phyloP scores from a whole-genome alignment of 1,140 invertebrate genomes.

The Marisa cornuarietis region DNA sequence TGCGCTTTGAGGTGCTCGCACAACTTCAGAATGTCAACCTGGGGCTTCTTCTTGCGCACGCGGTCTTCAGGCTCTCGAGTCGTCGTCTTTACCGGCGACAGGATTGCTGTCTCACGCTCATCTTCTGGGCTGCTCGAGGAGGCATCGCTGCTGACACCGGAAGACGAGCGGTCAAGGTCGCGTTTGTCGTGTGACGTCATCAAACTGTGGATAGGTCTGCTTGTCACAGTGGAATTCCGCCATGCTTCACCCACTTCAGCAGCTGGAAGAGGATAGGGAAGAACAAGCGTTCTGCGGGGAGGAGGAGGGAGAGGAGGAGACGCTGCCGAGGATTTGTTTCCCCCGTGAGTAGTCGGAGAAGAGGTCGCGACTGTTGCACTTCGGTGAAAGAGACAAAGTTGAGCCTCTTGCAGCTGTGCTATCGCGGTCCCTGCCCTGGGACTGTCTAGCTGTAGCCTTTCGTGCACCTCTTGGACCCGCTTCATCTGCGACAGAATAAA shows the following conservation, averaged over 20 bases:
- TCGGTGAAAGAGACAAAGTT: neutral
- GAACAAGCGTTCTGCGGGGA: neutral
- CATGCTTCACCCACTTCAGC: neutral
- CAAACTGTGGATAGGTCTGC: neutral
- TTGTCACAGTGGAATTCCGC: neutral
- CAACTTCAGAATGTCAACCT: slow-evolving; percentile 31
- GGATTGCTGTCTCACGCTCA: neutral
- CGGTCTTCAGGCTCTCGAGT: neutral
- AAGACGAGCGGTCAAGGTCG: slow-evolving; percentile 1
- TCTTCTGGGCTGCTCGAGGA: neutral
- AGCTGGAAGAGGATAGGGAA: neutral
- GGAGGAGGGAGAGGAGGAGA: neutral
- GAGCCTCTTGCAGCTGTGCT: neutral
- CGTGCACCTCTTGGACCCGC: slow-evolving; percentile 31
- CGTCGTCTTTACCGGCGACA: neutral
- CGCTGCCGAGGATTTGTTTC: neutral
- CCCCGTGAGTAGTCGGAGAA: neutral
- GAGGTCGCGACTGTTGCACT: neutral
- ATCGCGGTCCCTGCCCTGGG: neutral
- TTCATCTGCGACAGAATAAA: slow-evolving; percentile 31
- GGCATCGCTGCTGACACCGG: neutral
- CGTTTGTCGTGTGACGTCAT: too few species aligned
- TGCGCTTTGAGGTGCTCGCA: slow-evolving; percentile 31
- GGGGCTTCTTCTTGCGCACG: slow-evolving; percentile 5
- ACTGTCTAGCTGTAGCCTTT: slow-evolving; percentile 26